Percentiles rank a stretch among this genome's conserved stretches.
phyloP scores from a whole-genome alignment of 2,888 invertebrate genomes.

The Anticlea derivata region DNA sequence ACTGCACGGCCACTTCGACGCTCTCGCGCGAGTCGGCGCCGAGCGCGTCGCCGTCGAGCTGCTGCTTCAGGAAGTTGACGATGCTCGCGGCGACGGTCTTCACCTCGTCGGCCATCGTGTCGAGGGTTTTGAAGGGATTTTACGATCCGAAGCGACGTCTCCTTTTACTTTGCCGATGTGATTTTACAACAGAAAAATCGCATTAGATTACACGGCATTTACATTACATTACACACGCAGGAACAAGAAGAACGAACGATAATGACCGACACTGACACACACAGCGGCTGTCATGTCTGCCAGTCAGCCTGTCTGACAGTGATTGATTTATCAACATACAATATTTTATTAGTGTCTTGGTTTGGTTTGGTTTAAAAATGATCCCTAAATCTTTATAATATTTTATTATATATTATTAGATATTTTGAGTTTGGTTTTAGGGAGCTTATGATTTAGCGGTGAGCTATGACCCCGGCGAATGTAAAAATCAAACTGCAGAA shows the following conservation, averaged over 20 bases:
- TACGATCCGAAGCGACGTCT: not conserved
- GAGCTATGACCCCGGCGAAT: no score
- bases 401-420: no score
- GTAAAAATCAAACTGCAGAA: no score
- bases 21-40: slow-evolving; percentile 86
- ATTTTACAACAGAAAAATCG: not conserved
- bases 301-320: no score
- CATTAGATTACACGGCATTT: no score
- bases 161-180: not conserved
- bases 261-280: not conserved
- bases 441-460: no score
- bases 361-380: no score
- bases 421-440: no score
- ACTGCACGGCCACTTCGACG: slow-evolving; percentile 97
- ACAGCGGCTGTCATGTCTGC: no score
- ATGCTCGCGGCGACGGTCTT: slow-evolving; percentile 82
- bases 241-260: not conserved
- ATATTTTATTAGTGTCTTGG: no score
- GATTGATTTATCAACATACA: no score
- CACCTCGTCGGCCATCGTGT: slow-evolving; percentile 63
- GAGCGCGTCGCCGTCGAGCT: slow-evolving; percentile 77
- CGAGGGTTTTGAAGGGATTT: not conserved
- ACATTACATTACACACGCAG: slow-evolving; percentile 4
- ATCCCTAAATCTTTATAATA: no score
- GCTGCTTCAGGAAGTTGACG: slow-evolving; percentile 82